Base-by-base conservation (phyloP, 1,140 invertebrate species). In the Drosophila aff. region DNA sequence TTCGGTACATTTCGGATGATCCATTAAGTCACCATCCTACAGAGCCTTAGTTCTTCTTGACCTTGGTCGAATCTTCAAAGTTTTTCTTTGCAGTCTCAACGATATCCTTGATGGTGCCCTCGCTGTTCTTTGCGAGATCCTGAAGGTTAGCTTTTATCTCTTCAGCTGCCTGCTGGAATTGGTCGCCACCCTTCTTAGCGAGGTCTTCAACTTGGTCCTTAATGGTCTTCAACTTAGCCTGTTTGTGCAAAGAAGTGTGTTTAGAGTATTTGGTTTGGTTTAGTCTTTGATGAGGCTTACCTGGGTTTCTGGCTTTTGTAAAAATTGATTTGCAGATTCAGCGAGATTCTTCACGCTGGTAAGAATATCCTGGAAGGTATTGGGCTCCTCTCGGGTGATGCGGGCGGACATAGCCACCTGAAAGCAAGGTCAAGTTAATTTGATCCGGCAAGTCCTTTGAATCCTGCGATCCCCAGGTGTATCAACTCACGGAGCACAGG, bases 401-500 rank as follows among this genome's bases (percentile, higher is more conserved):
- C 81, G 66, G 8, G n/a, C 55, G 8, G 63, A 31, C 57, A 78
- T 78, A 64, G 74, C 76, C 43, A 84, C 40, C 81, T 84, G 23
- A 43, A 68, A 47, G 26, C 5, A 36, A 21, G 60, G 36, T 15
- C 15, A 55, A n/a, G 10, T 43, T 1, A 57, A 21, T 33, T 59
- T 16, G 4, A 13, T 38, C 11, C 11, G 15, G 33, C 26, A 2
- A 18, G 26, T 31, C 38, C n/a, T 15, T 16, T 1, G 1, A 10
- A 1, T 44, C 15, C 10, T 7, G 10, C 38, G 23, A 28, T 28
- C 2, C 9, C 15, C 23, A 8, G 10, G 28, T 2, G 5, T 28
- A 10, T 9, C 2, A 23, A 76, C 83, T 89, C 74, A 86, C 83
- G 15, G 81, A 77, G 53, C 76, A 53, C 31, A 87, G 31, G 11